A percentile compares a stretch with the other conserved stretches of the same genome.
Evolutionary conservation across 30 jellyfish, hydroid and myxozoan species (phyloP).

Genomic region (Aurelia sp.): DNA sequence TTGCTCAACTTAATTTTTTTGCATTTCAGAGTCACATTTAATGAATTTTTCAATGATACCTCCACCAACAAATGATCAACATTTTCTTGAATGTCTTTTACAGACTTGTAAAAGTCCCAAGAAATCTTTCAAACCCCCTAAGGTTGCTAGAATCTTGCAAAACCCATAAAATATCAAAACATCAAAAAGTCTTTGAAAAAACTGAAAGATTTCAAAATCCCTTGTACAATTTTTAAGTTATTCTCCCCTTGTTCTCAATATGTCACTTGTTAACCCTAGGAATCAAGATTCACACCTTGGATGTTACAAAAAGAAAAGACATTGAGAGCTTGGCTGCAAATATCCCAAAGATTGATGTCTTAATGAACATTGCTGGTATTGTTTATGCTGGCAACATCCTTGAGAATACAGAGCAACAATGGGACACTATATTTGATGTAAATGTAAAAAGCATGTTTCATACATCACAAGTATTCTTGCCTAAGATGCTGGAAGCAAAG

Average conservation of each 20-base stretch:
- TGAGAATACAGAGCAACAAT: slow-evolving; percentile 60
- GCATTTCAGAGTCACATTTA: no score
- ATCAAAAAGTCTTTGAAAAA: no score
- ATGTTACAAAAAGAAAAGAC: slow-evolving; percentile 58
- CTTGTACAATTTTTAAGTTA: no score
- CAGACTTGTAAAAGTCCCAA: no score
- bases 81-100: no score
- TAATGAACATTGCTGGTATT: slow-evolving; percentile 73
- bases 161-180: no score
- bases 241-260: neutral
- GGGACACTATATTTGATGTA: slow-evolving; percentile 67
- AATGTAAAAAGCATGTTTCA: slow-evolving; percentile 71
- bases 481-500: slow-evolving; percentile 65
- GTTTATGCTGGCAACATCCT: slow-evolving; percentile 58
- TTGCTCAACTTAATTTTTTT: no score
- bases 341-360: slow-evolving; percentile 60
- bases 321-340: slow-evolving; percentile 45
- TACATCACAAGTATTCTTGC: slow-evolving; percentile 59
- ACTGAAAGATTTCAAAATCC: no score
- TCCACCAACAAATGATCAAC: no score
- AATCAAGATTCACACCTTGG: slow-evolving; percentile 35
- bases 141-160: no score
- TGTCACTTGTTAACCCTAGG: slow-evolving; percentile 12
- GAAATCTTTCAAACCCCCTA: no score
- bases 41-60: no score